Percentiles rank a stretch among this genome's conserved stretches.
Conservation (phyloP, 2,888 invertebrate genomes). For the Doris montereyensis region DNA sequence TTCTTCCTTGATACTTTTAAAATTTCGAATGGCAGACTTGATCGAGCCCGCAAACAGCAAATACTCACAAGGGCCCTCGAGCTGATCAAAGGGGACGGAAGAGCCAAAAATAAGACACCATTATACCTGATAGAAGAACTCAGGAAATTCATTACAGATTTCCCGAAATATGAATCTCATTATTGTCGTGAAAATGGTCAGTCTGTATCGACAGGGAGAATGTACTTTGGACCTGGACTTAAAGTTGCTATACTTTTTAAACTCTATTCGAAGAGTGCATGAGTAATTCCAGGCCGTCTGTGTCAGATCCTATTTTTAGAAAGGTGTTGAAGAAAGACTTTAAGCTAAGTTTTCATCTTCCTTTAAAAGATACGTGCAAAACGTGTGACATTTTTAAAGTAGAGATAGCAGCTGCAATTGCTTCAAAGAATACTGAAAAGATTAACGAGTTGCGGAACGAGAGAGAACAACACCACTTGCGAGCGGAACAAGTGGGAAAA, state of each 20-base stretch:
- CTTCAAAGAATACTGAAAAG: background rate
- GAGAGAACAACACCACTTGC: background rate
- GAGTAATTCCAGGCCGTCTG: no score
- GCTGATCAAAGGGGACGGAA: background rate
- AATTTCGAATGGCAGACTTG: no score
- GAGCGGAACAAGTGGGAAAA: background rate
- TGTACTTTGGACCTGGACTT: constrained; percentile 2
- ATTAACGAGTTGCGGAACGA: background rate
- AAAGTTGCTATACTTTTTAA: background rate
- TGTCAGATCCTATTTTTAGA: no score
- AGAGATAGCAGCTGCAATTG: background rate
- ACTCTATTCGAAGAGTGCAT: no score
- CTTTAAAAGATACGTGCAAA: constrained; percentile 9
- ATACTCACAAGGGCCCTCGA: no score
- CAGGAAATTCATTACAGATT: background rate
- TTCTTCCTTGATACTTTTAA: no score
- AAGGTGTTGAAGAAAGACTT: no score
- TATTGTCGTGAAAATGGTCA: constrained; percentile 17
- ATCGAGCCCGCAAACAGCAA: background rate
- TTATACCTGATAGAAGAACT: background rate
- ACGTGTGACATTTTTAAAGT: no score
- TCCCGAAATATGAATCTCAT: no score
- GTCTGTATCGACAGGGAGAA: background rate
- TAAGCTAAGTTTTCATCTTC: background rate
- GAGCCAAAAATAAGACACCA: constrained; percentile 4